Evolutionary conservation across 2,797 vertebrate species (phyloP).

Genomic region (Fratercula arctica): DNA sequence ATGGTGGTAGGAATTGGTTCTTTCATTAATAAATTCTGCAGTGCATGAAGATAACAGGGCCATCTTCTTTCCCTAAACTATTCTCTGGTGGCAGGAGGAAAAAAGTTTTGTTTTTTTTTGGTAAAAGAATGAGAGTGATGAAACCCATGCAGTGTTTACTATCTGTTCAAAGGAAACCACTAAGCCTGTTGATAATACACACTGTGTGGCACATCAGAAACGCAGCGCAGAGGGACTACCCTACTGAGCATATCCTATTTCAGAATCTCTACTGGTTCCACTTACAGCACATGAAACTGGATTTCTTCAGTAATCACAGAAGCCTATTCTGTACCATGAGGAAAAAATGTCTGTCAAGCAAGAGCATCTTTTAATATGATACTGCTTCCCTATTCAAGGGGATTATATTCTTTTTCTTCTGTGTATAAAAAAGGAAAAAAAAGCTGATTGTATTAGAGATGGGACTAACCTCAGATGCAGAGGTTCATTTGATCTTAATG

Average conservation of each 20-base stretch:
- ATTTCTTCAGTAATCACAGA: conserved; percentile 1
- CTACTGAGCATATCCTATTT: background rate
- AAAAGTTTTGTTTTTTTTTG: background rate
- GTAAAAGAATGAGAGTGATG: background rate
- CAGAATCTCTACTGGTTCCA: background rate
- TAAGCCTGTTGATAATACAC: background rate
- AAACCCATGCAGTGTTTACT: background rate
- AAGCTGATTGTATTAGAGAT: background rate
- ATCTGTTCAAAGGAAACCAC: background rate
- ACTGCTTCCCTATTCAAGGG: background rate
- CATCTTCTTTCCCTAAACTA: background rate
- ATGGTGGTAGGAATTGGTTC: background rate
- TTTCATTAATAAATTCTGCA: conserved; percentile 1
- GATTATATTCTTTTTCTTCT: background rate
- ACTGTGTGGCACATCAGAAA: background rate
- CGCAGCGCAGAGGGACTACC: background rate
- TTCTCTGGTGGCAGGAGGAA: background rate
- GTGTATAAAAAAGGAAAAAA: background rate
- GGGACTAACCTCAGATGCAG: background rate
- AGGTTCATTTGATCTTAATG: background rate
- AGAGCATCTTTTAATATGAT: background rate
- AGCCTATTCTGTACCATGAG: background rate
- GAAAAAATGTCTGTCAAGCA: background rate
- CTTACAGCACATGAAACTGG: background rate
- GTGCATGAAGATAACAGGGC: background rate